Conservation (phyloP, 2,797 vertebrate species). For the Amphiprion clarkii region DNA sequence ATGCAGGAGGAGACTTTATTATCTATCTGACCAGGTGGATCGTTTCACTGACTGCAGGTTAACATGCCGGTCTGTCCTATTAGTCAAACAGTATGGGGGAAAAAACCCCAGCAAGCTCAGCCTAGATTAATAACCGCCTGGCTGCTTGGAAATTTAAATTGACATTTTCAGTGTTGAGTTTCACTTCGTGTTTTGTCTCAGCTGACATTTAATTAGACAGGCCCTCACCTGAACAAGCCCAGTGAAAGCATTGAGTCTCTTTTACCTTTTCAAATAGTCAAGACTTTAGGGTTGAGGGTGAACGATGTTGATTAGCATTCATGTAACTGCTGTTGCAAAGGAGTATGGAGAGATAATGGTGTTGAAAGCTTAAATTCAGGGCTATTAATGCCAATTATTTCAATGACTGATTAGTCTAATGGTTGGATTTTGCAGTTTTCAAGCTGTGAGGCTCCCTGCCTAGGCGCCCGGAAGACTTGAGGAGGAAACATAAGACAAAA, state of each 20-base stretch:
- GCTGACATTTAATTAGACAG: conserved; percentile 55
- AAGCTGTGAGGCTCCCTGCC: background rate
- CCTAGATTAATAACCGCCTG: conserved; percentile 26
- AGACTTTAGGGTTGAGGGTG: conserved; percentile 10
- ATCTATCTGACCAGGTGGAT: background rate
- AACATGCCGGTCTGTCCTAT: background rate
- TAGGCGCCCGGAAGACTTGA: background rate
- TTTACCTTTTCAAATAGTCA: conserved; percentile 22
- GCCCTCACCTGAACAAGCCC: conserved; percentile 1
- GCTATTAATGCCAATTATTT: background rate
- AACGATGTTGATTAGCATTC: background rate
- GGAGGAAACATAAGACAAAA: background rate
- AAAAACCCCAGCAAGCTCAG: background rate
- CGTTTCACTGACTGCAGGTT: background rate
- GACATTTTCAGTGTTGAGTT: conserved; percentile 53
- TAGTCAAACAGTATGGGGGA: conserved; percentile 17
- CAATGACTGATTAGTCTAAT: background rate
- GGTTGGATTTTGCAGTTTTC: background rate
- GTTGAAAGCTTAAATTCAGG: background rate
- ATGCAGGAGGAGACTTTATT: background rate
- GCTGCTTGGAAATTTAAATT: conserved; percentile 48
- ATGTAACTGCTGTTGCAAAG: background rate
- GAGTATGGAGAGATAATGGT: background rate
- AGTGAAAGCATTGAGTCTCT: conserved; percentile 8
- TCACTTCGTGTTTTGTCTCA: conserved; percentile 39